These are phyloP conservation scores for Subacronicta megacephala DNA, from an alignment of 2,888 invertebrate genomes.

Conservation along the genomic window DNA sequence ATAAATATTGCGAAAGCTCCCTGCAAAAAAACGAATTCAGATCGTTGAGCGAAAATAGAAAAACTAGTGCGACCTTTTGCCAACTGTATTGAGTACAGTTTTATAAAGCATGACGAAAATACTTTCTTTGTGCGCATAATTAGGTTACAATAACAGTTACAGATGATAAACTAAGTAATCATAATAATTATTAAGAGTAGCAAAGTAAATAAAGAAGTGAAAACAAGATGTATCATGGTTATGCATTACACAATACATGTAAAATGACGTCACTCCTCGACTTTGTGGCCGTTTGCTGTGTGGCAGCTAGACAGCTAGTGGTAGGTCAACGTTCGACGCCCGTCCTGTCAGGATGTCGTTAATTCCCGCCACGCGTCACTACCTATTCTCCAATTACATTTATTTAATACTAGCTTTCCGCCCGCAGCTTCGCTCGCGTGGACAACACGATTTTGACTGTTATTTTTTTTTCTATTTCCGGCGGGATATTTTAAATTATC, in stretches of 20 bases:
- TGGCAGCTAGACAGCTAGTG: conserved; percentile 46
- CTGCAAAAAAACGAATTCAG: conserved; percentile 15
- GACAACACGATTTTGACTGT: too few relatives aligned
- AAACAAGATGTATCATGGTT: not conserved
- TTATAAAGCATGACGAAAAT: conserved; percentile 41
- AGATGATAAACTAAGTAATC: conserved; percentile 24
- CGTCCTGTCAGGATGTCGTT: conserved; percentile 84
- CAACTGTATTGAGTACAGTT: conserved; percentile 41
- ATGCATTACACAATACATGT: conserved; percentile 1
- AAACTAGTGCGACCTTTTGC: conserved; percentile 29
- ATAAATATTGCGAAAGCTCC: not conserved
- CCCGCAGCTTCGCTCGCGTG: too few relatives aligned
- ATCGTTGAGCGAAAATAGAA: conserved; percentile 17
- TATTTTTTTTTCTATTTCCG: too few relatives aligned
- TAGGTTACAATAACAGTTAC: conserved; percentile 33
- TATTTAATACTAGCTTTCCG: conserved; percentile 21
- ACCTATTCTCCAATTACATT: conserved; percentile 59
- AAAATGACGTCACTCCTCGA: conserved; percentile 51
- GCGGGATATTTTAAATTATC: too few relatives aligned
- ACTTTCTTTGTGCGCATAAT: conserved; percentile 36
- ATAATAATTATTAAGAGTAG: conserved; percentile 1
- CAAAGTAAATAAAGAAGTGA: not conserved
- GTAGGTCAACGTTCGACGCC: conserved; percentile 78
- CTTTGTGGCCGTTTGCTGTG: conserved; percentile 37
- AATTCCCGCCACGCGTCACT: conserved; percentile 82